phyloP scores from a whole-genome alignment of 2,888 invertebrate genomes.

The Epinotia bilunana region DNA sequence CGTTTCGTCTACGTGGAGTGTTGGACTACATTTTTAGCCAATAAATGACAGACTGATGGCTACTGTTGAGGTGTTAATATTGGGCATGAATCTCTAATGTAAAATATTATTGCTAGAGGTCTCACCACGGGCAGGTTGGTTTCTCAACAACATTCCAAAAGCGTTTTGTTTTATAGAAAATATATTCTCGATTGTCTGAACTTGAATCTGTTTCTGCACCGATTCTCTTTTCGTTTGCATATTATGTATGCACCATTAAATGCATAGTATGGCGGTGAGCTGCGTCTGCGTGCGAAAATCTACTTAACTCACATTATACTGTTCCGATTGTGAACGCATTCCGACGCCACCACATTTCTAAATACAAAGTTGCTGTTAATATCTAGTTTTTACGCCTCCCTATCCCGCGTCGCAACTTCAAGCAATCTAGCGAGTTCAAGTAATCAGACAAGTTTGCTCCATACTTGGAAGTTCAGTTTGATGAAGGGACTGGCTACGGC shows the following conservation, averaged over 20 bases:
- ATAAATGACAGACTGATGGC: not conserved
- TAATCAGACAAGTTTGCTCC: constrained; percentile 17
- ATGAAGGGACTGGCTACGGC: constrained; percentile 5
- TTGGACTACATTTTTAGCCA: not conserved
- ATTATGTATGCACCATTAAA: constrained; percentile 38
- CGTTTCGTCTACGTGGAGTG: not conserved
- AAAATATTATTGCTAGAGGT: not conserved
- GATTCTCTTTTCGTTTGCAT: constrained; percentile 40
- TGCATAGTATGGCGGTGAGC: constrained; percentile 36
- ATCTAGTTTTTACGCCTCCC: constrained; percentile 59
- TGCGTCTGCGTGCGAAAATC: constrained; percentile 48
- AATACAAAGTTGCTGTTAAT: constrained; percentile 51
- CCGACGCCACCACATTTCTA: constrained; percentile 51
- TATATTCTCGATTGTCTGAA: constrained; percentile 30
- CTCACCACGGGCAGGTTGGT: not conserved
- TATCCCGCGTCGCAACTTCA: constrained; percentile 35
- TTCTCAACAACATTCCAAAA: constrained; percentile 13
- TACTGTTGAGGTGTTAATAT: not conserved
- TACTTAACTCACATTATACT: constrained; percentile 45
- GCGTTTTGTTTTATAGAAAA: constrained; percentile 20
- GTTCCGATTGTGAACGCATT: constrained; percentile 54
- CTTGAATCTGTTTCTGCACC: constrained; percentile 41
- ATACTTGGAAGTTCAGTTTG: constrained; percentile 23
- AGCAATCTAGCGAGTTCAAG: constrained; percentile 12
- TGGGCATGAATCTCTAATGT: not conserved